Percentiles rank a stretch among this genome's conserved stretches.
These are phyloP conservation scores for Boulengerochromis microlepis DNA, from an alignment of 2,113 vertebrate genomes.

Conservation along the genomic window DNA sequence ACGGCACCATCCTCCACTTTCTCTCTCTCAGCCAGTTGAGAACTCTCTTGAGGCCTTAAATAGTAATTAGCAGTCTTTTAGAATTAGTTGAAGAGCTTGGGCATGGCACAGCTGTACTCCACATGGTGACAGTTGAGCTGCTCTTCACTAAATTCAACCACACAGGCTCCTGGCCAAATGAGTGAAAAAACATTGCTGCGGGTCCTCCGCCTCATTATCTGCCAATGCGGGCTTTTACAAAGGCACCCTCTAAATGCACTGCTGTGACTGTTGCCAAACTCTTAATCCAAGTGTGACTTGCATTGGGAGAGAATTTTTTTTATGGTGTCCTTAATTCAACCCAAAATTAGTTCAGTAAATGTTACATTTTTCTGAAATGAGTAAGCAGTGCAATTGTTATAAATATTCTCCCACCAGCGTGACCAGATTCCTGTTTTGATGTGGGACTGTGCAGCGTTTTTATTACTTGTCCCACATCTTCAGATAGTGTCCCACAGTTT, in stretches of 20 bases:
- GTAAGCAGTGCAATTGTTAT: neutral
- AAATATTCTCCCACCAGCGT: neutral
- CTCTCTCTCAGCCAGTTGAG: neutral
- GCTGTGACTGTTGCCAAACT: neutral
- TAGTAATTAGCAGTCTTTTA: conserved; percentile 30
- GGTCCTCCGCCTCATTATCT: conserved; percentile 21
- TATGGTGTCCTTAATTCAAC: neutral
- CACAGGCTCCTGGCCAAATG: conserved; percentile 1
- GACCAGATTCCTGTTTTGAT: neutral
- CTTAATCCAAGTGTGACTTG: neutral
- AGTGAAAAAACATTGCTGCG: conserved; percentile 1
- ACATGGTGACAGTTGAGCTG: neutral
- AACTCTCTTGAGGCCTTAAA: conserved; percentile 18
- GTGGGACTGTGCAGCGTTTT: neutral
- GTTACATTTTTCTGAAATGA: neutral
- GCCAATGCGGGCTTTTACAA: neutral
- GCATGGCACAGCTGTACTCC: neutral
- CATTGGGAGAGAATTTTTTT: neutral
- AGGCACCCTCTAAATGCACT: neutral
- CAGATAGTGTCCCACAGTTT: neutral
- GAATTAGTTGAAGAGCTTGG: neutral
- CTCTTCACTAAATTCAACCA: neutral
- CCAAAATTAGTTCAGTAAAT: neutral
- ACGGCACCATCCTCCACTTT: neutral
- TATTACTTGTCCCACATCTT: neutral